Base-by-base conservation (phyloP, 1,140 invertebrate genomes). In the Lucilia cuprina region DNA sequence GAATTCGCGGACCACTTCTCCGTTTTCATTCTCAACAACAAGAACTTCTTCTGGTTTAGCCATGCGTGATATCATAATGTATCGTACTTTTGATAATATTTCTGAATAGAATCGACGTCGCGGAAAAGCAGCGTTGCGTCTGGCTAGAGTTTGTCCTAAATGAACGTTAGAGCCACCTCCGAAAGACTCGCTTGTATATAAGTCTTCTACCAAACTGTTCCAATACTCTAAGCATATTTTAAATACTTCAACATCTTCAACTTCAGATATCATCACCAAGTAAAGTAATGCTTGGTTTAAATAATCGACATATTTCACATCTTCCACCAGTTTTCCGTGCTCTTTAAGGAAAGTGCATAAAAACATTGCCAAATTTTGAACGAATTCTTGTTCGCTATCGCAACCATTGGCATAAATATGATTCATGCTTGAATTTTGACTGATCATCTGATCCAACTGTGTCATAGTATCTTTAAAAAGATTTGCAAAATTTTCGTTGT, bases 1-100 rank as follows among this genome's bases (percentile, higher is more conserved):
- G 90, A 99, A 99, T 92, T 99, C 99, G 78, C 99, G 92, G 2
- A 99, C 98, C 82, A 99, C 98, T 93, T 99, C 99, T 35, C 99
- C 99, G 92, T 99, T 99, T 91, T 99, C 99, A 93, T 99, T 99
- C 92, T 99, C 99, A n/a, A 99, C 99, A 83, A 99, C 98, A n/a
- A 99, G 93, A 8, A 99, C 99, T 93, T 99, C 99, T 92, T 99
- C 99, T 0, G 99, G 99, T 92, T 99, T 99, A 0, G 99, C 99
- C 99, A 99, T 99, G 87, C 98, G 94, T 74, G 97, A 98, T 83
- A 99, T 99, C 98, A 99, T 99, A 30, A 99, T 98, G 87, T 97
- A 96, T n/a, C 99, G 93, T 17, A 99, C 96, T 93, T 96, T 96
- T 74, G 96, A 97, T 14, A 99, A 92, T 83, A 98, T 95, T 85